These are phyloP conservation scores for Branchipolynoe longqiensis DNA, from an alignment of 2,888 invertebrate species.

Conservation along the genomic window DNA sequence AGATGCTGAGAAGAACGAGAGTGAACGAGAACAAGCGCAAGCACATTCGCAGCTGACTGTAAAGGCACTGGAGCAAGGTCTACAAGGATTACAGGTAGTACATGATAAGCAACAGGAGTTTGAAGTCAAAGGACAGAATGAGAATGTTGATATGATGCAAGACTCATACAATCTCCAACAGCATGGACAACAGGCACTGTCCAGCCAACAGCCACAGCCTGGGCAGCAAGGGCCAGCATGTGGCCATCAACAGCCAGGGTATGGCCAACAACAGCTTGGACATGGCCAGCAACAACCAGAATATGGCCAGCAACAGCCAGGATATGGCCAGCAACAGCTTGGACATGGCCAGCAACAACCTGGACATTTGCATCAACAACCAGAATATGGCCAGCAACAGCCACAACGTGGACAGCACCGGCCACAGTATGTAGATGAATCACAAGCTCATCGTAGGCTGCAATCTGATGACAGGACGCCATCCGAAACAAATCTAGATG, in stretches of 20 bases:
- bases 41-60: no score
- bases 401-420: no score
- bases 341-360: neutral
- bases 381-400: neutral
- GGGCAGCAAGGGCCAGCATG: neutral
- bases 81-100: neutral
- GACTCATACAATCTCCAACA: neutral
- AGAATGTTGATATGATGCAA: conserved; percentile 5
- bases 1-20: conserved; percentile 12
- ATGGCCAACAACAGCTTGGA: neutral
- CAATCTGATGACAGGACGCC: conserved; percentile 1
- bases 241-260: neutral
- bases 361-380: neutral
- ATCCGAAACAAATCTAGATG: conserved; percentile 52
- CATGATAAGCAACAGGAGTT: neutral
- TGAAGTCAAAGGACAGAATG: neutral
- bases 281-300: neutral
- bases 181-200: no score
- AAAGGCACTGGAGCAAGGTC: no score
- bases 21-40: conserved; percentile 17
- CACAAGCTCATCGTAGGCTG: neutral
- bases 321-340: conserved; percentile 33
- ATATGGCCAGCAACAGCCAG: neutral
- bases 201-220: neutral
- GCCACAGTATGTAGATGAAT: no score